Conservation (phyloP, 2,888 invertebrate genomes). For the Metopia argyrocephala region DNA sequence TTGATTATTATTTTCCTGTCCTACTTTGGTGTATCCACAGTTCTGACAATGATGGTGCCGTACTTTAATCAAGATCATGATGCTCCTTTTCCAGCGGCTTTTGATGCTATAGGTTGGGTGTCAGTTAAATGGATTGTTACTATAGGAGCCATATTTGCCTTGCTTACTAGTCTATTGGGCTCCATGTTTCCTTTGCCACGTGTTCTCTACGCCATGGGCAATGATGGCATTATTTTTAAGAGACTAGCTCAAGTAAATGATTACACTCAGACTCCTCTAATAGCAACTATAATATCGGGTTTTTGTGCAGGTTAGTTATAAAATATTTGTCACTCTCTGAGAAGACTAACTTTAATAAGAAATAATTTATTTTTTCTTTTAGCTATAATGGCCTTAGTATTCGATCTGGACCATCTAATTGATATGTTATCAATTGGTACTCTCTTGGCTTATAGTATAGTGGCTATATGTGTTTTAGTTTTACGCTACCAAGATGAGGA, state of each 20-base stretch:
- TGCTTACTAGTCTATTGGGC: conserved; percentile 92
- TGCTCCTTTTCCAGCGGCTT: conserved; percentile 93
- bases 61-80: conserved; percentile 91
- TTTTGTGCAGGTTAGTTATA: conserved; percentile 83
- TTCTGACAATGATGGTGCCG: conserved; percentile 96
- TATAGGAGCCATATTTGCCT: conserved; percentile 93
- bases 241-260: conserved; percentile 84
- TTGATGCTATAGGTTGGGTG: conserved; percentile 86
- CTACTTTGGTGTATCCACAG: conserved; percentile 94
- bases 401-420: conserved; percentile 93
- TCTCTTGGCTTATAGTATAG: conserved; percentile 93
- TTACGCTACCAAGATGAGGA: conserved; percentile 84
- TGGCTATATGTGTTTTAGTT: conserved; percentile 92
- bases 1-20: conserved; percentile 90
- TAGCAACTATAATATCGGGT: conserved; percentile 88
- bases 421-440: conserved; percentile 98
- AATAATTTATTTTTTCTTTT: conserved; percentile 11
- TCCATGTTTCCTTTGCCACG: conserved; percentile 93
- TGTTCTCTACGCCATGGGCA: conserved; percentile 93
- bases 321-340: neutral
- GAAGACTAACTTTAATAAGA: too few relatives aligned
- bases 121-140: conserved; percentile 93
- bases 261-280: conserved; percentile 87
- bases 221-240: conserved; percentile 91
- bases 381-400: conserved; percentile 92